Conservation (phyloP, 2,797 vertebrate species). For the Stomatorhinus walkeri region DNA sequence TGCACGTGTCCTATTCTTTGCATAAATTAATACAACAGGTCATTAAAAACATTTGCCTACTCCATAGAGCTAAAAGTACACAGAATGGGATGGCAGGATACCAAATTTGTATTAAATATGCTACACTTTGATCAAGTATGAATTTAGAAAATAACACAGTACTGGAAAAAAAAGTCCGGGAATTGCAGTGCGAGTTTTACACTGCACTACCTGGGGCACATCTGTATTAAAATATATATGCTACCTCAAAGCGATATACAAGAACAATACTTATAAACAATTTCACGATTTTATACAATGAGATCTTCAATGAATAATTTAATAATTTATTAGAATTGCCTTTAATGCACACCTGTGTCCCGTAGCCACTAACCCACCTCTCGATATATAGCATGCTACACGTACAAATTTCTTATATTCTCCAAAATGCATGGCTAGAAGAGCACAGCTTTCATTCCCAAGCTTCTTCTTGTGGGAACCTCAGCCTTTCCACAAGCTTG, state of each 20-base stretch:
- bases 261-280: slow-evolving; percentile 6
- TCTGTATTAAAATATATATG: slow-evolving; percentile 2
- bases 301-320: background rate
- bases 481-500: background rate
- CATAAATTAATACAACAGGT: background rate
- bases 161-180: background rate
- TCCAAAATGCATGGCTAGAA: background rate
- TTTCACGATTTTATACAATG: background rate
- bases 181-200: background rate
- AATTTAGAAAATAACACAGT: background rate
- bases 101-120: background rate
- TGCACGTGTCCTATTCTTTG: background rate
- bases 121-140: background rate
- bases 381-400: background rate
- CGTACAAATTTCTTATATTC: background rate
- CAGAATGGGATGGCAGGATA: background rate
- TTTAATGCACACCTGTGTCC: background rate
- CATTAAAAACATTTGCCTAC: background rate
- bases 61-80: background rate
- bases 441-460: background rate
- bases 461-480: background rate
- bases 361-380: background rate
- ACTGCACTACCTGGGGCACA: background rate
- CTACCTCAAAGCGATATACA: background rate
- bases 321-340: slow-evolving; percentile 1